Evolutionary conservation across 2,888 invertebrate genomes (phyloP), one percentile per base, ranked within the genome.

Genomic region (Celastrina argiolus): DNA sequence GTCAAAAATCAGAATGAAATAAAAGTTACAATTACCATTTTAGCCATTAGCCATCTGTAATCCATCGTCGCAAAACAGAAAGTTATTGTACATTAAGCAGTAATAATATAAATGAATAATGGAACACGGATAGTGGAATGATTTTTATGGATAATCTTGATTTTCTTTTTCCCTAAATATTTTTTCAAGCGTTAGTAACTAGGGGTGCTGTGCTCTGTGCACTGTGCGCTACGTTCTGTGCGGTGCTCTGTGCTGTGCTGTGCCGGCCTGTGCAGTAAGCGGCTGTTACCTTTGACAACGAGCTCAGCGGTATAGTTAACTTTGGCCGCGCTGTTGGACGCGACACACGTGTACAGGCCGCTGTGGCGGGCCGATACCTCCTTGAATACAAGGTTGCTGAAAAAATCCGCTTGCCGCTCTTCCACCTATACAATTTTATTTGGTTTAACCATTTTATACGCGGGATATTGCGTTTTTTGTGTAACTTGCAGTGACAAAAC

Each of bases 381-480:
- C 91, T 95, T 94, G 89, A 95, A 94, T 73, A 95, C 94, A 81
- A 95, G 91, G 86, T 95, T 93, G 85, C 95, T 95, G 88, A 94
- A 95, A 91, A 95, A 95, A 81, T 94, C 94, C 73, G 94, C 94
- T 70, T 94, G 94, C 65, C 94, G 93, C 77, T 95, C 94, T 82
- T 94, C 94, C 76, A 94, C 93, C 90, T 94, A 92, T 69, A 78
- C 78, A 82, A 84, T 77, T 74, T 81, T 69, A 73, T 69, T 66
- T 69, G 68, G 67, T 70, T 73, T 75, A 67, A 45, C 28, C 14
- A 56, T 56, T 42, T 26, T 56, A 8, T 26, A 16, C 18, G n/a
- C 12, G 8, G 28, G 28, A 28, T 28, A 2, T 28, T 5, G 4
- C 28, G 5, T 28, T 28, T 28, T 28, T 28, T 28, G 28, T n/a